phyloP scores from a whole-genome alignment of 2,888 invertebrate species.

The Colletes collaris region DNA sequence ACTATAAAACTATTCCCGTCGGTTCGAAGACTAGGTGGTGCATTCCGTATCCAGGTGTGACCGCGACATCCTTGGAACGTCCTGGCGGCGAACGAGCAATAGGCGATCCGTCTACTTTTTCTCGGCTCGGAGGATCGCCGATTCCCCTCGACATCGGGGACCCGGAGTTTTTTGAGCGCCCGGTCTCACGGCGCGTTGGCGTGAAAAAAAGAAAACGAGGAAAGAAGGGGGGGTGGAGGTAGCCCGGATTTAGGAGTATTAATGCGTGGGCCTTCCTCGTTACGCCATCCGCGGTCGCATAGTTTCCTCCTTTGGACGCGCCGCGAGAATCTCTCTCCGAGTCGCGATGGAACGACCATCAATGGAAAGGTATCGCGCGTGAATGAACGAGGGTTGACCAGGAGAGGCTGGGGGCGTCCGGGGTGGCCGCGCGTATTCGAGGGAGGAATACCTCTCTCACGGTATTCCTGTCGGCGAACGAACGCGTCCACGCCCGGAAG shows the following conservation, averaged over 20 bases:
- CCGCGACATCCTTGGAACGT: conserved; percentile 77
- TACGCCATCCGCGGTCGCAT: conserved; percentile 80
- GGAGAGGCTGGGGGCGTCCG: neutral
- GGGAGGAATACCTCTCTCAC: conserved; percentile 81
- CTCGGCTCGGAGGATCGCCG: conserved; percentile 58
- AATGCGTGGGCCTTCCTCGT: conserved; percentile 79
- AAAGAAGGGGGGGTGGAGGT: neutral
- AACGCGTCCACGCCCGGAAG: conserved; percentile 25
- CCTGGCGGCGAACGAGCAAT: conserved; percentile 56
- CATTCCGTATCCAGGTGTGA: conserved; percentile 75
- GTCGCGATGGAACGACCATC: conserved; percentile 71
- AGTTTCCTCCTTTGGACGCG: conserved; percentile 76
- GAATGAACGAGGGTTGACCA: conserved; percentile 76
- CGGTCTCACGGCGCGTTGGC: conserved; percentile 67
- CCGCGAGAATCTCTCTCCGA: conserved; percentile 57
- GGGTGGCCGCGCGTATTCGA: conserved; percentile 52
- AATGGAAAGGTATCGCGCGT: conserved; percentile 79
- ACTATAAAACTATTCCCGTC: conserved; percentile 55
- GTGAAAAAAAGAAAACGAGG: conserved; percentile 23
- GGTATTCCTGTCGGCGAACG: conserved; percentile 57
- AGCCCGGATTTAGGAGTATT: conserved; percentile 63
- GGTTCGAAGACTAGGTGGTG: conserved; percentile 26
- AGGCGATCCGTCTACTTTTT: conserved; percentile 61
- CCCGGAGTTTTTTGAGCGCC: conserved; percentile 71
- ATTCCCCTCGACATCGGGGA: conserved; percentile 60